phyloP scores from a whole-genome alignment of 1,140 invertebrate genomes.

The Andricus grossulariae region DNA sequence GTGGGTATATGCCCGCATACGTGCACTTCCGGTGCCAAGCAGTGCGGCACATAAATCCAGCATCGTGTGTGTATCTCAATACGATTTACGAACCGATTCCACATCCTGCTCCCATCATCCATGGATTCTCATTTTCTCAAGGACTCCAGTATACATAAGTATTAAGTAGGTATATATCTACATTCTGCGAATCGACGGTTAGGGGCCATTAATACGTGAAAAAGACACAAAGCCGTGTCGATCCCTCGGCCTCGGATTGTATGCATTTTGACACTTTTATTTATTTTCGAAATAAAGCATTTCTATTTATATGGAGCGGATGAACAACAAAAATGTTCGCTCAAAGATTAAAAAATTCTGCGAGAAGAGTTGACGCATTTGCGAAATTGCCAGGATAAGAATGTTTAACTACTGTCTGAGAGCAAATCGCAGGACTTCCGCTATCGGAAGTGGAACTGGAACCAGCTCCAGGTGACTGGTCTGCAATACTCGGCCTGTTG shows the following conservation, averaged over 20 bases:
- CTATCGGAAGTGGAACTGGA: constrained; percentile 20
- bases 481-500: not conserved
- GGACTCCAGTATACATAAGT: constrained; percentile 50
- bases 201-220: no score
- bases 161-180: constrained; percentile 46
- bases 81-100: constrained; percentile 55
- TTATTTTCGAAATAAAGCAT: no score
- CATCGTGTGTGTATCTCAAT: constrained; percentile 48
- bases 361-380: not conserved
- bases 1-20: constrained; percentile 24
- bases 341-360: no score
- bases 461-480: constrained; percentile 21
- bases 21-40: constrained; percentile 49
- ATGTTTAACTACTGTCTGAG: not conserved
- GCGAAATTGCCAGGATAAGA: not conserved
- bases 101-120: constrained; percentile 52
- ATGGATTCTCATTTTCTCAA: constrained; percentile 49
- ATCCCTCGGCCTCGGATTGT: no score
- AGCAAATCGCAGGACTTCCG: constrained; percentile 21
- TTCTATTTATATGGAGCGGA: no score
- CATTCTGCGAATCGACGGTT: not conserved
- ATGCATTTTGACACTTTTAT: no score
- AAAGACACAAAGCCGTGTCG: no score
- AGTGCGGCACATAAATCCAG: constrained; percentile 50
- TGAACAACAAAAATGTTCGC: no score